Evolutionary conservation across 2,888 invertebrate genomes (phyloP).

Genomic region (Chrysina gloriosa): DNA sequence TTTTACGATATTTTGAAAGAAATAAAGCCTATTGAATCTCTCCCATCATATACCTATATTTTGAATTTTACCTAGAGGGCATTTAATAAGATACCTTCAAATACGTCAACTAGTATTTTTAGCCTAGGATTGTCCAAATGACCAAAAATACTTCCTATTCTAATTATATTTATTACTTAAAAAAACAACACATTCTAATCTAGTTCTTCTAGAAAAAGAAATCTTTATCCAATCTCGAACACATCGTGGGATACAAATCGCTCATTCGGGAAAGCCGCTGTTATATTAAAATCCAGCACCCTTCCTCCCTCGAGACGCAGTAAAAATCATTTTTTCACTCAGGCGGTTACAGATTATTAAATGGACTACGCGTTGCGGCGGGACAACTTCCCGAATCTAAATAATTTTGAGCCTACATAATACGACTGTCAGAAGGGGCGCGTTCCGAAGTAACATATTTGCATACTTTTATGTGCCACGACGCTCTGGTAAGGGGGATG

Average conservation of each 20-base stretch:
- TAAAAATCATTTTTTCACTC: conserved; percentile 26
- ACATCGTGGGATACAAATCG: neutral
- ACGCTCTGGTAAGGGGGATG: neutral
- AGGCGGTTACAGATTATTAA: conserved; percentile 24
- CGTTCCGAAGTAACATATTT: conserved; percentile 18
- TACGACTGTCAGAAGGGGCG: conserved; percentile 13
- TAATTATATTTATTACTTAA: no score
- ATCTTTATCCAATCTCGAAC: no score
- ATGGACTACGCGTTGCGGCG: conserved; percentile 7
- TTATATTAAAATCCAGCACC: conserved; percentile 6
- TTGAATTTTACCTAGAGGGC: no score
- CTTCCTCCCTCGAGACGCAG: conserved; percentile 7
- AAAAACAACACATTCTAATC: no score
- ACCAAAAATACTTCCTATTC: no score
- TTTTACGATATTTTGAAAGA: no score
- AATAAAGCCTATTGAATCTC: no score
- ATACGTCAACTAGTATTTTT: no score
- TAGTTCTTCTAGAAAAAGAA: no score
- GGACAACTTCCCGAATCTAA: conserved; percentile 13
- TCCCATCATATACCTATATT: no score
- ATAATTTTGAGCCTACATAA: conserved; percentile 29
- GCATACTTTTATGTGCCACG: conserved; percentile 10
- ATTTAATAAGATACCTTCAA: no score
- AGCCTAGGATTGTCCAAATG: no score
- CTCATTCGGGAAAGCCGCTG: conserved; percentile 5